A percentile compares a stretch with the other conserved stretches of the same genome.
Conservation (phyloP, 2,888 invertebrate genomes). For the Pyrrhopygopsis socrates region DNA sequence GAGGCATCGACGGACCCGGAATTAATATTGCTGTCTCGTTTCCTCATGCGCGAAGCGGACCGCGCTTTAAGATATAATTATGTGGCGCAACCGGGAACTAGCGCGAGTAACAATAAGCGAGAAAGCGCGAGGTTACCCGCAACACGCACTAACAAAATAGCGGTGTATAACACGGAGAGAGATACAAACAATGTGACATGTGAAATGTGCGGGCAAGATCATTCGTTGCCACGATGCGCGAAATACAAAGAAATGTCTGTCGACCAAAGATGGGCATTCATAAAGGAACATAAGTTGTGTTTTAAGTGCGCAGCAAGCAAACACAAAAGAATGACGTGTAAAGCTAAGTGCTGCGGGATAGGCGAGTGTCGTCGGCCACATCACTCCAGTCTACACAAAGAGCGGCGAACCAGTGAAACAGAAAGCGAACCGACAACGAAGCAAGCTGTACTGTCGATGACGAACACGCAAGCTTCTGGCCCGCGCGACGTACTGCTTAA, state of each 20-base stretch:
- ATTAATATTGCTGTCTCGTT: slow-evolving; percentile 37
- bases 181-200: neutral
- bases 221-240: slow-evolving; percentile 24
- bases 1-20: slow-evolving; percentile 3
- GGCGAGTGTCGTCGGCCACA: slow-evolving; percentile 37
- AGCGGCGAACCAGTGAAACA: neutral
- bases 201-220: slow-evolving; percentile 17
- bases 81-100: neutral
- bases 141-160: neutral
- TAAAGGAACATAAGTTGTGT: slow-evolving; percentile 18
- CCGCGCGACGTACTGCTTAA: slow-evolving; percentile 25
- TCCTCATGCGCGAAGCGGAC: slow-evolving; percentile 49
- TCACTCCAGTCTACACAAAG: slow-evolving; percentile 34
- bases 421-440: neutral
- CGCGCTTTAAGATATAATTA: slow-evolving; percentile 19
- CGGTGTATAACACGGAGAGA: neutral
- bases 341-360: slow-evolving; percentile 24
- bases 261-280: slow-evolving; percentile 33
- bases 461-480: neutral
- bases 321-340: slow-evolving; percentile 19
- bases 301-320: slow-evolving; percentile 41
- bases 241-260: neutral
- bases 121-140: neutral
- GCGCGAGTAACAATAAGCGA: neutral
- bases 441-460: neutral